Evolutionary conservation across 2,113 vertebrate species (phyloP).

Genomic region (Epinephelus fuscoguttatus): DNA sequence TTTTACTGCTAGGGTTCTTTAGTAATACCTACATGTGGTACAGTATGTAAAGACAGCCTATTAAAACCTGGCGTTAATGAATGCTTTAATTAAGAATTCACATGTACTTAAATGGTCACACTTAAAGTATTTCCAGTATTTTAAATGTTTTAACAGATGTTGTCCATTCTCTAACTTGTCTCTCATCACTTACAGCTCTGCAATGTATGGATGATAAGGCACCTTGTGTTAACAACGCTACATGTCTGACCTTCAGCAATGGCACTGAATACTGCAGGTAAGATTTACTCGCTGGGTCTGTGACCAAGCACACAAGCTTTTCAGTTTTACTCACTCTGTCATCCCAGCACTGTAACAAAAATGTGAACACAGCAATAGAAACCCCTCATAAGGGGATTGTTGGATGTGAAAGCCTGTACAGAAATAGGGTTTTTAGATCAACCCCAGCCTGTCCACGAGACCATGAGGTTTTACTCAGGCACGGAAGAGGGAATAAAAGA

Average conservation of each 20-base stretch:
- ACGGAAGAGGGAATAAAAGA: conserved; percentile 66
- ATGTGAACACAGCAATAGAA: conserved; percentile 22
- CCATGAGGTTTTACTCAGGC: conserved; percentile 69
- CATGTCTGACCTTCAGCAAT: conserved; percentile 89
- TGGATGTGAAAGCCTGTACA: conserved; percentile 52
- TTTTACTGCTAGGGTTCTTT: background rate
- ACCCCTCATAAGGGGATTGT: conserved; percentile 19
- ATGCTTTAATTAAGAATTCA: background rate
- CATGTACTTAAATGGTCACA: background rate
- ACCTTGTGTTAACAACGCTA: conserved; percentile 92
- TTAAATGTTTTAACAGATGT: background rate
- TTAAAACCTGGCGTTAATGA: background rate
- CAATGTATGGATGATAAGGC: conserved; percentile 90
- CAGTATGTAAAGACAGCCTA: background rate
- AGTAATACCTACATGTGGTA: background rate
- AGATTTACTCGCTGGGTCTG: conserved; percentile 59
- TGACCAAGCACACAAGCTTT: conserved; percentile 17
- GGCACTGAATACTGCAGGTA: conserved; percentile 96
- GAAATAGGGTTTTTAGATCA: conserved; percentile 58
- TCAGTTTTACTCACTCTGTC: background rate
- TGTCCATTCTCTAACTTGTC: conserved; percentile 41
- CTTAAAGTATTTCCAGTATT: background rate
- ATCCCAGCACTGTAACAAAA: conserved; percentile 1
- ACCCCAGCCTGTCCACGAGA: conserved; percentile 54
- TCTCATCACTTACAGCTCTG: conserved; percentile 86